phyloP scores from a whole-genome alignment of 1,140 invertebrate species.

The Hylaeus anthracinus region DNA sequence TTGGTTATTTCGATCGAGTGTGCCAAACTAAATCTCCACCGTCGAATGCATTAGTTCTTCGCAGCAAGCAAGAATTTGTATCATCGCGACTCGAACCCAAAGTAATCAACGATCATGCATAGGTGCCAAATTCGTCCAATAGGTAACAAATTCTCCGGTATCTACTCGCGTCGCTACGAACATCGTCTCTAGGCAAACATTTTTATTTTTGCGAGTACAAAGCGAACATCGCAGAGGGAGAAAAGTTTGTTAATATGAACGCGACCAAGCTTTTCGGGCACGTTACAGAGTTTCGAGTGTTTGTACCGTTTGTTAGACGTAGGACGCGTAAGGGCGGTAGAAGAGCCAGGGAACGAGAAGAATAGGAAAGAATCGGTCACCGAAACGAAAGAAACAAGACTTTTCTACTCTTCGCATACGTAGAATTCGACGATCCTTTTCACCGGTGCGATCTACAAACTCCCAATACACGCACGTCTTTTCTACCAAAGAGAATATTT shows the following conservation, averaged over 20 bases:
- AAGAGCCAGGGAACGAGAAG: background rate
- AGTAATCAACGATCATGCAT: background rate
- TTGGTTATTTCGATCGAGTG: too few species aligned
- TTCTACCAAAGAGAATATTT: conserved; percentile 8
- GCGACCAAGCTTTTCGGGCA: too few species aligned
- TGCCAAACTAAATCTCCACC: too few species aligned
- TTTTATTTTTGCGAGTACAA: conserved; percentile 40
- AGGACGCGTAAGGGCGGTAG: background rate
- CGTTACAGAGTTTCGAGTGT: conserved; percentile 22
- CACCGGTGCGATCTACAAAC: background rate
- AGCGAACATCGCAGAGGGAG: conserved; percentile 1
- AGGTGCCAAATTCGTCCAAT: conserved; percentile 10
- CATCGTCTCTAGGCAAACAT: conserved; percentile 2
- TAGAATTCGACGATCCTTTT: conserved; percentile 7
- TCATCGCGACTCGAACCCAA: background rate
- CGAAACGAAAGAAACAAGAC: background rate
- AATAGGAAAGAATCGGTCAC: background rate
- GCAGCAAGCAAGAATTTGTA: too few species aligned
- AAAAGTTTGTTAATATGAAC: too few species aligned
- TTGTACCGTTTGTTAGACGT: conserved; percentile 1
- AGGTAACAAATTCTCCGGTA: background rate
- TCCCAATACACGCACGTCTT: background rate
- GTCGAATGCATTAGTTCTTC: too few species aligned
- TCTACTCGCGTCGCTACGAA: conserved; percentile 9
- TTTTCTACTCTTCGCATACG: background rate